Base-by-base conservation (phyloP, 2,888 invertebrate genomes). In the Syrista parreyssii region DNA sequence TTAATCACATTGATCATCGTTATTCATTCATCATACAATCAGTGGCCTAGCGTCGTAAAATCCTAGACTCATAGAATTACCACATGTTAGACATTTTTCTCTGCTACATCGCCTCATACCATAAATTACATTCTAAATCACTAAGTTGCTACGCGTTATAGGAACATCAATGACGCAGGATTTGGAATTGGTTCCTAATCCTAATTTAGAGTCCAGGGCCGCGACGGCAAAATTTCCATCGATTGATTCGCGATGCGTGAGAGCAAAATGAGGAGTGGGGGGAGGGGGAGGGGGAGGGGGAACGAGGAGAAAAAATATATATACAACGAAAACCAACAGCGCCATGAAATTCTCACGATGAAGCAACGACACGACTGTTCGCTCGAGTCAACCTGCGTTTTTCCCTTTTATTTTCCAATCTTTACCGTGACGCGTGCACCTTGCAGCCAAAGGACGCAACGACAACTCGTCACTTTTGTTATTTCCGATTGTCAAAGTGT, bases 41-140 rank as follows among this genome's bases (percentile, higher is more conserved):
- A 55, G 55, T 55, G 55, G 55, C 55, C 55, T 55, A 55, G 23
- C 23, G 55, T 55, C 55, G 23, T 6, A 55, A 55, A 23, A 23
- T 55, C 55, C 23, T 55, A 55, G 55, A 15, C 23, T 76, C 33
- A 30, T 73, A 76, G 55, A 55, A 55, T 55, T 55, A 55, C 23
- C 9, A 55, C 84, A 85, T 82, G 81, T 82, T 31, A 84, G 84
- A 85, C 85, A 84, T 83, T 79, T 83, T 79, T 71, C 73, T 40
- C 75, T 77, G 69, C 75, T 76, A 68, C n/a, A n/a, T 76, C 72
- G 68, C 75, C 76, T 75, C 75, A 71, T 55, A 74, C 75, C 81
- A 76, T 73, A 84, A 83, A 55, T 55, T 55, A 55, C 55, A 55
- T 11, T 55, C 55, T 55, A 55, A 55, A 55, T 55, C 55, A 55